Percentiles rank a stretch among this genome's conserved stretches.
These are phyloP conservation scores for Carapus acus DNA, from an alignment of 2,797 vertebrate genomes.

Conservation along the genomic window DNA sequence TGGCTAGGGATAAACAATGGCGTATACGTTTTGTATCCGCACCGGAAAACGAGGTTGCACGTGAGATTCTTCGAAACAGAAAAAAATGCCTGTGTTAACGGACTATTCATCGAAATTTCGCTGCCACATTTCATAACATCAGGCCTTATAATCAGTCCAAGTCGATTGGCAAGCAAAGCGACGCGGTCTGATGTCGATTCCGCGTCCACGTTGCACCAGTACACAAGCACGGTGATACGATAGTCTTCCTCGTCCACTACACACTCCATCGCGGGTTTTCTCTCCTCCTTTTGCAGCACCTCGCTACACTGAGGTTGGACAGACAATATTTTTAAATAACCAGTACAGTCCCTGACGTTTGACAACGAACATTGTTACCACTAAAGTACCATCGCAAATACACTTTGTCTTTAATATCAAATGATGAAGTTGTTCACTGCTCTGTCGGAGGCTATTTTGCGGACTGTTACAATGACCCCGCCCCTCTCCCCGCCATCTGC, in stretches of 20 bases:
- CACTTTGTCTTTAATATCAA: no score
- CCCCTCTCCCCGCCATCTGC: constrained; percentile 51
- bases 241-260: constrained; percentile 38
- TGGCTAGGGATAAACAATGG: constrained; percentile 30
- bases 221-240: constrained; percentile 13
- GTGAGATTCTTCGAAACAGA: constrained; percentile 14
- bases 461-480: constrained; percentile 42
- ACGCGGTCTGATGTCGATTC: not conserved
- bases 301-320: constrained; percentile 24
- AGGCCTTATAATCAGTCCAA: rapidly evolving
- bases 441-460: not conserved
- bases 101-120: not conserved
- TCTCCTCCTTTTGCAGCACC: constrained; percentile 58
- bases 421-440: not conserved
- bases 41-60: constrained; percentile 26
- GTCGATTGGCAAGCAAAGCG: rapidly evolving
- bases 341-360: not conserved
- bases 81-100: not conserved
- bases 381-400: not conserved
- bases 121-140: not conserved
- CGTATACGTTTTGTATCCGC: rapidly evolving
- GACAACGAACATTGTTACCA: not conserved
- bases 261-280: constrained; percentile 54
- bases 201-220: constrained; percentile 6
- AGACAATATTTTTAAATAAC: constrained; percentile 5